Evolutionary conservation across 2,797 vertebrate species (phyloP).

Genomic region (Notolabrus celidotus): DNA sequence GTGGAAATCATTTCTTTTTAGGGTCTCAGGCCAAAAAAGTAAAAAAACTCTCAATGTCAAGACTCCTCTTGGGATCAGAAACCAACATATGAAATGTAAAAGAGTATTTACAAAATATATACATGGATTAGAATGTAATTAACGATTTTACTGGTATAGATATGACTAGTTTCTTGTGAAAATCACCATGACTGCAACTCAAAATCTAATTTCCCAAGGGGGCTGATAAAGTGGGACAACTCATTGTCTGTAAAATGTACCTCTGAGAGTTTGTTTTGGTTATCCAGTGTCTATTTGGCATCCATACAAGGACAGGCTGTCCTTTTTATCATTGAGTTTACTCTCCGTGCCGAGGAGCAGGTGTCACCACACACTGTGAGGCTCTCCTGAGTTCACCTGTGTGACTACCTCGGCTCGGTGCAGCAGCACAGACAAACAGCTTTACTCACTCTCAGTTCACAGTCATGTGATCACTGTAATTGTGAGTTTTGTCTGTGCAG

Average conservation of each 20-base stretch:
- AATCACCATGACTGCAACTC: background rate
- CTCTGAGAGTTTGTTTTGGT: background rate
- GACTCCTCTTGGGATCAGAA: too few relatives aligned
- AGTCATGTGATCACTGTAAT: constrained; percentile 51
- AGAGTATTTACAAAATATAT: too few relatives aligned
- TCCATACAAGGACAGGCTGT: constrained; percentile 34
- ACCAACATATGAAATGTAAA: too few relatives aligned
- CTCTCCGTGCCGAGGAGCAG: constrained; percentile 35
- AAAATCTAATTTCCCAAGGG: background rate
- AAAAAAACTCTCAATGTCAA: too few relatives aligned
- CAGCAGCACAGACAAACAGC: constrained; percentile 63
- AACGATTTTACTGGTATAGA: background rate
- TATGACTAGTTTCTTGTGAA: background rate
- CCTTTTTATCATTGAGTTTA: constrained; percentile 12
- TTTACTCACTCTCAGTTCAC: constrained; percentile 67
- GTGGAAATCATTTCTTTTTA: too few relatives aligned
- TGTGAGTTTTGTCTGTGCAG: constrained; percentile 50
- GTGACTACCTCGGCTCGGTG: constrained; percentile 49
- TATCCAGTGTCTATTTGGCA: background rate
- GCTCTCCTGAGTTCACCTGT: constrained; percentile 51
- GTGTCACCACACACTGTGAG: constrained; percentile 30
- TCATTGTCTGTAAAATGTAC: too few relatives aligned
- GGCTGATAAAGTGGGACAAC: background rate
- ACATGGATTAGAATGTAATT: too few relatives aligned
- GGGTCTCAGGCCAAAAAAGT: too few relatives aligned